phyloP scores from a whole-genome alignment of 2,113 vertebrate genomes.

The Hypomesus transpacificus region DNA sequence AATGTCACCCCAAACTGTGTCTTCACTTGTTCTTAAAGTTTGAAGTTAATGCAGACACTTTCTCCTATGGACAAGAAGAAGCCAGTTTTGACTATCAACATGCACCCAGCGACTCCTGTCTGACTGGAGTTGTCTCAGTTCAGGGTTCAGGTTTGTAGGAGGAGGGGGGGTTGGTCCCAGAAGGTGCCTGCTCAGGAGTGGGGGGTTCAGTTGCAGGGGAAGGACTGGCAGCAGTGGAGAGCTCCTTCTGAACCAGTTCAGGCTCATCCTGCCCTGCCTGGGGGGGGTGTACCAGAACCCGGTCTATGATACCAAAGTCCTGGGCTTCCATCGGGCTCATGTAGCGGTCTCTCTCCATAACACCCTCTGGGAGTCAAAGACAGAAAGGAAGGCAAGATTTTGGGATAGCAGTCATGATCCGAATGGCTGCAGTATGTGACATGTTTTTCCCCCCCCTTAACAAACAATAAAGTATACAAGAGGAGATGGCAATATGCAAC shows the following conservation, averaged over 20 bases:
- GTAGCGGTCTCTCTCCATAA: conserved; percentile 91
- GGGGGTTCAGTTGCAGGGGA: conserved; percentile 40
- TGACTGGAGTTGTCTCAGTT: conserved; percentile 30
- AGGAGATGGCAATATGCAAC: too few relatives aligned
- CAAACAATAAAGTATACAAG: too few relatives aligned
- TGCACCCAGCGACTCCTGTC: background rate
- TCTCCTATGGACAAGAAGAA: background rate
- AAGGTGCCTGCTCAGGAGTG: conserved; percentile 19
- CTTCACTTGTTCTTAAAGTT: too few relatives aligned
- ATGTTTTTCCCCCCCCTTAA: too few relatives aligned
- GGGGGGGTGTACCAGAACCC: conserved; percentile 86
- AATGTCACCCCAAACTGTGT: too few relatives aligned
- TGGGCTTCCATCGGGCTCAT: conserved; percentile 93
- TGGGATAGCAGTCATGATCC: too few relatives aligned
- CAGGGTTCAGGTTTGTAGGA: conserved; percentile 67
- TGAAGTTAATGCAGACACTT: too few relatives aligned
- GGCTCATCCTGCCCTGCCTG: conserved; percentile 88
- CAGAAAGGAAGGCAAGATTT: background rate
- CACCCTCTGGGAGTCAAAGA: conserved; percentile 65
- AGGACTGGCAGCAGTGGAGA: conserved; percentile 17
- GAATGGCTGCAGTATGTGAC: too few relatives aligned
- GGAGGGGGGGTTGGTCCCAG: conserved; percentile 47
- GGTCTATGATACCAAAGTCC: conserved; percentile 88
- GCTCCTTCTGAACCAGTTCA: conserved; percentile 81
- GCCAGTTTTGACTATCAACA: background rate